Percentiles rank a stretch among this genome's conserved stretches.
phyloP scores from a whole-genome alignment of 2,888 invertebrate genomes.

The Cordylochernes scorpioides region DNA sequence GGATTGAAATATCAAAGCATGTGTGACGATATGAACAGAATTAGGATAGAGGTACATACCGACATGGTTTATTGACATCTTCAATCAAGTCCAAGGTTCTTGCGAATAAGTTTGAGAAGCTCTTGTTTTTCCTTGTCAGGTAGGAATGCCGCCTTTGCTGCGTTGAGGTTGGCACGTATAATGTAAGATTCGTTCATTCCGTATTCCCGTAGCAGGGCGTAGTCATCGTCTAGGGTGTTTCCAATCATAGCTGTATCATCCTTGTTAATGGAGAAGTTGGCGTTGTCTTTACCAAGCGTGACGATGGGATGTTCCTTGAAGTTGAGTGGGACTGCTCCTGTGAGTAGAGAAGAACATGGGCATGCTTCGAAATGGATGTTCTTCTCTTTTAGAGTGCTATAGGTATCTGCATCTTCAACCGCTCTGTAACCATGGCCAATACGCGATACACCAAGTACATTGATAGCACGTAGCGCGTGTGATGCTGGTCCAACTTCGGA shows the following conservation, averaged over 20 bases:
- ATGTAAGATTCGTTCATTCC: constrained; percentile 26
- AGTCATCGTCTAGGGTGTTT: constrained; percentile 25
- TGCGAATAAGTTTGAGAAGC: no score
- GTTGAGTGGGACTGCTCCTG: constrained; percentile 24
- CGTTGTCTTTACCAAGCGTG: constrained; percentile 26
- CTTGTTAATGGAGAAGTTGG: constrained; percentile 29
- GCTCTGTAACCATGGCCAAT: constrained; percentile 31
- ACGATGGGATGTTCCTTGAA: constrained; percentile 23
- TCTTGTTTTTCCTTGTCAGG: no score
- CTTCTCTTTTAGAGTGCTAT: constrained; percentile 19
- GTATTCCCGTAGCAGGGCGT: constrained; percentile 22
- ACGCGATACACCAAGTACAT: constrained; percentile 25
- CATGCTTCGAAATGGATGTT: constrained; percentile 28
- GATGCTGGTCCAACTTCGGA: constrained; percentile 27
- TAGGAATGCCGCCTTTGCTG: no score
- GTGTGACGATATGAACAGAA: no score
- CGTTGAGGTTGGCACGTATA: no score
- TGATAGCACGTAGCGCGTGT: constrained; percentile 19
- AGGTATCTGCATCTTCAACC: constrained; percentile 22
- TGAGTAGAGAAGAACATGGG: constrained; percentile 28
- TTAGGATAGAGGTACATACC: no score
- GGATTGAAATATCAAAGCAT: no score
- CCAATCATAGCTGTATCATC: constrained; percentile 30
- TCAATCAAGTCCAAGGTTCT: no score
- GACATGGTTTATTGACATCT: no score